phyloP scores from a whole-genome alignment of 2,888 invertebrate species.

The Dolichopus griseipennis region DNA sequence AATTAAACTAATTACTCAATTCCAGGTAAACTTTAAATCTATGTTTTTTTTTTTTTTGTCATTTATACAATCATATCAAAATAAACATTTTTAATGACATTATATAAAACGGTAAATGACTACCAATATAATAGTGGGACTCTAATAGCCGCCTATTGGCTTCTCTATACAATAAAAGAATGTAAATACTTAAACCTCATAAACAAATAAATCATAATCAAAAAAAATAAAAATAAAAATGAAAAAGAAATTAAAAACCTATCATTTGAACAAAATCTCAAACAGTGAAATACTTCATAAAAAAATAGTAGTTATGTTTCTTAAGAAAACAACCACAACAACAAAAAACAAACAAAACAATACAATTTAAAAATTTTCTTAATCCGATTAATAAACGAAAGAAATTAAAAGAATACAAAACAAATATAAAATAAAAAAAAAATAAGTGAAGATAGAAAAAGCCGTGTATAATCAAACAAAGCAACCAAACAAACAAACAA shows the following conservation, averaged over 20 bases:
- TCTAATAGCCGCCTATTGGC: neutral
- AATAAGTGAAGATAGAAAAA: neutral
- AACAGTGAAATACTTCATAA: no score
- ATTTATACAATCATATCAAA: neutral
- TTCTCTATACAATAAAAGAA: neutral
- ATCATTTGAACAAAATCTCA: neutral
- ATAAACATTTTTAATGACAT: neutral
- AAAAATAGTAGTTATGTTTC: no score
- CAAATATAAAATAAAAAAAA: neutral
- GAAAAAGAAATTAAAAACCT: neutral
- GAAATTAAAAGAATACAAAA: neutral
- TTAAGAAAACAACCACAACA: no score
- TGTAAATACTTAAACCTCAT: neutral
- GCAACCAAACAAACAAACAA: neutral
- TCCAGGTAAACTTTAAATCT: neutral
- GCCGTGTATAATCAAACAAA: neutral
- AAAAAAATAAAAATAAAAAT: neutral
- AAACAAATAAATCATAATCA: neutral
- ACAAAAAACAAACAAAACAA: neutral
- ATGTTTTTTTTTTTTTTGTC: neutral
- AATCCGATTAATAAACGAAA: neutral
- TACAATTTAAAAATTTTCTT: neutral
- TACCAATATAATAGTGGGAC: neutral
- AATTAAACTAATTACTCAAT: no score
- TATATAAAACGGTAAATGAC: slow-evolving; percentile 4